Base-by-base conservation (phyloP, 1,140 invertebrate species). In the Micrasema longulum region DNA sequence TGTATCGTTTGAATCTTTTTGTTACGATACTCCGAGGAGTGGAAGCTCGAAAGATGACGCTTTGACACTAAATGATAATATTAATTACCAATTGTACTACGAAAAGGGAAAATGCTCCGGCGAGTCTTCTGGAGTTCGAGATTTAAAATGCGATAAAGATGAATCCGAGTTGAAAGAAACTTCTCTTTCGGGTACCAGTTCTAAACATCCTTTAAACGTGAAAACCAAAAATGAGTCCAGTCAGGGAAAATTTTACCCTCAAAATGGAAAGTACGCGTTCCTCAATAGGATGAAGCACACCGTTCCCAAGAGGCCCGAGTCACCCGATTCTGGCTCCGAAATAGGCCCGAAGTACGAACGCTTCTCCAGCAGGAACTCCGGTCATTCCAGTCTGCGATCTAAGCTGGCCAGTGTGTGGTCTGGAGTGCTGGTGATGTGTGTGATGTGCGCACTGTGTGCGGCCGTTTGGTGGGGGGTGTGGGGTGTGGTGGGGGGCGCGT, bases 1-100 rank as follows among this genome's bases (percentile, higher is more conserved):
- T 65, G 85, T 88, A 14, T 86, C 85, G 1, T 88, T 88, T 76
- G 86, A 88, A 76, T 84, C 87, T 23, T 87, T 88, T 76, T 86
- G 83, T 57, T 85, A 87, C 75, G 87, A 87, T 76, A 80, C 80
- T 26, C 80, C 83, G 7, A 52, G 66, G 11, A 77, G 77, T n/a
- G 75, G 77, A 22, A 79, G 73, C 48, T 80, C 83, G 4, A 82
- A 82, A 75, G 82, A 81, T 0, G 87, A 87, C 79, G 79, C 84
- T 69, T 78, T 85, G 62, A 84, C 84, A 6, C 73, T 84, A 43
- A 85, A 85, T 68, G 84, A 85, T 69, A 85, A 85, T 71, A 84
- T 85, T 26, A 85, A 85, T 69, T 85, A 85, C 78, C 80, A 83
- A 31, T 76, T 85, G 71, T 81, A 80, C 76, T 85, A 82, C 69